Evolutionary conservation across 2,888 invertebrate genomes (phyloP), one percentile per base, ranked within the genome.

Genomic region (Argyresthia albistria): DNA sequence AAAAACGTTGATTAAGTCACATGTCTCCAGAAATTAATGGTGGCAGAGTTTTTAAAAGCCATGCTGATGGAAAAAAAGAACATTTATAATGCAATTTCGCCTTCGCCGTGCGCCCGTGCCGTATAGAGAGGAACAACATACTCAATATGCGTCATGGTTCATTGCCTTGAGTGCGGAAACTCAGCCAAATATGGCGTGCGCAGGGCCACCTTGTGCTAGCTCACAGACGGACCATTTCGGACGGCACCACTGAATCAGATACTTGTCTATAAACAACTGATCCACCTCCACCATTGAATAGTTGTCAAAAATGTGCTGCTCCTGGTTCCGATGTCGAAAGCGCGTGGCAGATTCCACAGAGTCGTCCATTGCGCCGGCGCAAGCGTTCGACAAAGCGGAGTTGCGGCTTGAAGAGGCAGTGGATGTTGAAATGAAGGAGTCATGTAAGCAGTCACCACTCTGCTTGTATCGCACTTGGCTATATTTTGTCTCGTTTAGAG

Each of bases 121-220:
- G 60, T 62, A 63, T 58, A 61, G 65, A 25, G 25, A 25, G 25
- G 25, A 25, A 25, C 25, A 25, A 25, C 25, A 25, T 25, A 25
- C 25, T 25, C 25, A 25, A 69, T 67, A 64, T 74, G 77, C 75
- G 84, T 82, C 80, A 80, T 73, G 81, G 86, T 83, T 86, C 84
- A 83, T 79, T 80, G 84, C 84, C 83, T 83, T 82, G 81, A 80
- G 65, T 76, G 68, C 77, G 76, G 76, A 80, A 79, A 80, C 78
- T 75, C 73, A 73, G 76, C 86, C 84, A 80, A 81, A 84, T 87
- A 84, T 80, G 86, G 86, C 66, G 63, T 59, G 63, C 64, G 66
- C 77, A 69, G 71, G 80, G 73, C 80, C 67, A 71, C 78, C 79
- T 81, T 81, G 83, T 79, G 80, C 80, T 81, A 63, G 80, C 80